Conservation (phyloP, 2,888 invertebrate genomes). For the Spilosoma lubricipeda region DNA sequence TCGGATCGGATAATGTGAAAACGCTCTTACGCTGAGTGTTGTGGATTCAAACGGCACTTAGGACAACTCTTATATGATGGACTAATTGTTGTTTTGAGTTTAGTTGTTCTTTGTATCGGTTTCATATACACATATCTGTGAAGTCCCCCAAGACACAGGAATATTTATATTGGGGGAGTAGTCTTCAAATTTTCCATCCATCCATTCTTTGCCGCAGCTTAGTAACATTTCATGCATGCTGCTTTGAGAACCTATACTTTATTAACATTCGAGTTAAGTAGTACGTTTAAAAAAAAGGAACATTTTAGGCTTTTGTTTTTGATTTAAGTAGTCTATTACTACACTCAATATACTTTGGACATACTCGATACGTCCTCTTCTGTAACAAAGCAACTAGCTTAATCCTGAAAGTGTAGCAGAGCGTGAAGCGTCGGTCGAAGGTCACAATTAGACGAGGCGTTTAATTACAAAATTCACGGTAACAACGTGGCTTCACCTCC, state of each 20-base stretch:
- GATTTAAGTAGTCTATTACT: conserved; percentile 8
- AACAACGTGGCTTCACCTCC: conserved; percentile 81
- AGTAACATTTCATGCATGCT: background rate
- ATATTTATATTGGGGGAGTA: too few relatives aligned
- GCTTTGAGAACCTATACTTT: background rate
- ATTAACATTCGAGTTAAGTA: background rate
- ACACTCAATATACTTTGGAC: conserved; percentile 27
- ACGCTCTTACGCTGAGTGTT: too few relatives aligned
- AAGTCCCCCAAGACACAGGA: too few relatives aligned
- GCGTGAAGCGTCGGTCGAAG: conserved; percentile 74
- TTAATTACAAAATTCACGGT: conserved; percentile 84
- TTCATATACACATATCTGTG: too few relatives aligned
- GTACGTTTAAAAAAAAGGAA: background rate
- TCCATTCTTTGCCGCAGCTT: background rate
- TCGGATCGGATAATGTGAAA: too few relatives aligned
- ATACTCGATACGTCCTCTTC: conserved; percentile 40
- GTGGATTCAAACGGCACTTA: too few relatives aligned
- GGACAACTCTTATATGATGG: too few relatives aligned
- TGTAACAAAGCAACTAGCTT: conserved; percentile 60
- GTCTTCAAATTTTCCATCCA: too few relatives aligned
- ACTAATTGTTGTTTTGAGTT: too few relatives aligned
- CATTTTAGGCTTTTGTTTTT: background rate
- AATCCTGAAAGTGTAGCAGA: conserved; percentile 66
- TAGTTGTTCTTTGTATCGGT: too few relatives aligned
- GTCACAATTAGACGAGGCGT: conserved; percentile 83